Percentiles rank a stretch among this genome's conserved stretches.
phyloP scores from a whole-genome alignment of 2,113 vertebrate species.

The Numenius arquata region DNA sequence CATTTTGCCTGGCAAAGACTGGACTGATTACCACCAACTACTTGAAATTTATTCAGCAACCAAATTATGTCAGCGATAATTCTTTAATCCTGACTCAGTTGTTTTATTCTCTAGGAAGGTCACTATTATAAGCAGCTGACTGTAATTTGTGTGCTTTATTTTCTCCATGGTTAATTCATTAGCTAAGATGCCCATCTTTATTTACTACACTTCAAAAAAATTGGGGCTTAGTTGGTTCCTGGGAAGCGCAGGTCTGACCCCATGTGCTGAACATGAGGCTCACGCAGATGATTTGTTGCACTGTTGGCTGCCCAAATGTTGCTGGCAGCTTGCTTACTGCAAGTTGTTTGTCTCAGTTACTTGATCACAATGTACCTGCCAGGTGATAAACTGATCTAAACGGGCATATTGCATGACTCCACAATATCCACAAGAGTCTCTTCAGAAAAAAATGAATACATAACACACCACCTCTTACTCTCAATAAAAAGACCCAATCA shows the following conservation, averaged over 20 bases:
- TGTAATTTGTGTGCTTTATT: slow-evolving; percentile 19
- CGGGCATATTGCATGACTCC: background rate
- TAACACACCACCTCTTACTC: background rate
- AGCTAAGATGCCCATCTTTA: background rate
- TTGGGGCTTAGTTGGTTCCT: background rate
- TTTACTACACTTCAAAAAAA: background rate
- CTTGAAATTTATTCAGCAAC: background rate
- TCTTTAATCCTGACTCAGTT: background rate
- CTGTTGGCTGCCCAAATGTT: background rate
- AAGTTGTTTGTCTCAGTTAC: background rate
- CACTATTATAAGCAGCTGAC: background rate
- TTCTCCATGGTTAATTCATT: slow-evolving; percentile 17
- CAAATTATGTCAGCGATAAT: background rate
- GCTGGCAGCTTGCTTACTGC: background rate
- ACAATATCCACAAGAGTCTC: background rate
- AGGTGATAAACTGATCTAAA: background rate
- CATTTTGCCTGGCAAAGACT: background rate
- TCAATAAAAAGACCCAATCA: background rate
- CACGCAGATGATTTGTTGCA: background rate
- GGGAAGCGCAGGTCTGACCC: background rate
- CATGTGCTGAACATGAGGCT: background rate
- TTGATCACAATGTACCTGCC: background rate
- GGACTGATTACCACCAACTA: background rate
- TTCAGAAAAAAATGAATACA: background rate
- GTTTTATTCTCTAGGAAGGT: background rate